phyloP scores from a whole-genome alignment of 2,797 vertebrate species.

The Protonibea diacanthus region DNA sequence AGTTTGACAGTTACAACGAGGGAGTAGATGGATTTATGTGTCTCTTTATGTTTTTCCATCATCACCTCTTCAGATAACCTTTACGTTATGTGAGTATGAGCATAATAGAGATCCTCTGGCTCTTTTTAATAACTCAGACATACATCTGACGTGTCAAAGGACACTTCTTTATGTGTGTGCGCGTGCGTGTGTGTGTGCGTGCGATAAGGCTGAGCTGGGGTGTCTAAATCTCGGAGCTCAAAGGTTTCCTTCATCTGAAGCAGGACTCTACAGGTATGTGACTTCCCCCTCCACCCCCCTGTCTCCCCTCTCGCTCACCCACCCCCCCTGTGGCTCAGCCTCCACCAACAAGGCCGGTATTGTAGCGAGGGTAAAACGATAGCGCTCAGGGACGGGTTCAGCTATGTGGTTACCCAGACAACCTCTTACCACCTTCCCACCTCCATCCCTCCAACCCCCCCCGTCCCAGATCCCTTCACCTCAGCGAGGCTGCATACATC shows the following conservation, averaged over 20 bases:
- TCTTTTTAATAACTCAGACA: constrained; percentile 53
- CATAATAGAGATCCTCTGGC: constrained; percentile 5
- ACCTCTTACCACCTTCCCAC: constrained; percentile 51
- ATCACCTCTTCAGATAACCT: constrained; percentile 26
- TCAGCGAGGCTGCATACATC: constrained; percentile 66
- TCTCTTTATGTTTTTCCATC: constrained; percentile 38
- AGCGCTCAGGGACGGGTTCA: constrained; percentile 78
- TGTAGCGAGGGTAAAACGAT: constrained; percentile 84
- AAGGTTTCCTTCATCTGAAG: constrained; percentile 81
- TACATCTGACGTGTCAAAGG: constrained; percentile 36
- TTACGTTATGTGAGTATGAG: background rate
- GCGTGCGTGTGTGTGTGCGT: background rate
- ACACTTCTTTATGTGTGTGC: constrained; percentile 28
- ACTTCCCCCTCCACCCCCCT: constrained; percentile 18
- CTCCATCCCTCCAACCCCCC: background rate
- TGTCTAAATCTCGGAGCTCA: constrained; percentile 66
- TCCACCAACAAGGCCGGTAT: constrained; percentile 85
- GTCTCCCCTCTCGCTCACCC: constrained; percentile 9
- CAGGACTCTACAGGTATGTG: constrained; percentile 80
- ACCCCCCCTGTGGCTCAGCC: constrained; percentile 62
- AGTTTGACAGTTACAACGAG: constrained; percentile 35
- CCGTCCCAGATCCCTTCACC: constrained; percentile 46
- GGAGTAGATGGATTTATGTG: constrained; percentile 14
- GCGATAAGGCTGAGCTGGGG: constrained; percentile 56
- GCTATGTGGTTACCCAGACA: constrained; percentile 83